Base-by-base conservation (phyloP, 2,888 invertebrate genomes). In the Apamea crenata region DNA sequence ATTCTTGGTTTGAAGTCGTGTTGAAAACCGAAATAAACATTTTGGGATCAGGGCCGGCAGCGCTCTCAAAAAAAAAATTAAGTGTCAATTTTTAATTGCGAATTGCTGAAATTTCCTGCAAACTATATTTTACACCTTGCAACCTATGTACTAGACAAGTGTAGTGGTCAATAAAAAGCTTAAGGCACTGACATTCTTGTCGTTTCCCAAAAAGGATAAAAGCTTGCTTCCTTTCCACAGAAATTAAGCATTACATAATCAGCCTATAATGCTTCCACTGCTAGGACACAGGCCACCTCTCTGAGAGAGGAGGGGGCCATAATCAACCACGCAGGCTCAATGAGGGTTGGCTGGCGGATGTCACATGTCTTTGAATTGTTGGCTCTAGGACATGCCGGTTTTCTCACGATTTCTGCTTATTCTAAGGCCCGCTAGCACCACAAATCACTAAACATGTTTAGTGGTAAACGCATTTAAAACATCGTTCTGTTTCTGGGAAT, bases 1-100 rank as follows among this genome's bases (percentile, higher is more conserved):
- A 85, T 88, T 88, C 63, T 53, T 36, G 59, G 74, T 69, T 72
- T 63, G 56, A 44, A 47, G 32, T 66, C 32, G 73, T 76, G 85
- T 71, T 77, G 74, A 76, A 77, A 77, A 53, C 21, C n/a, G 3
- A 44, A 73, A 73, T 84, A 71, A 70, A 59, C 14, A 71, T 69
- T 50, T 69, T 36, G 14, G 2, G 1, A 0, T 0, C 66, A 88
- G 77, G 86, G 86, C 18, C 74, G 74, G 0, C 59, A 25, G n/a
- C 0, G 7, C 1, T 8, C 14, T 18, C 1, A 73, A 59, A 36
- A 32, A 7, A n/a, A 8, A n/a, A 4, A 5, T n/a, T 16, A 2
- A 7, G 2, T 29, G 3, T 29, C 1, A 14, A 5, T 29, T 6
- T 61, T 29, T 16, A 16, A 61, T 61, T 12, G 1, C 8, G 1